Conservation (phyloP, 2,797 vertebrate genomes). For the Chaetodon trifasciatus region DNA sequence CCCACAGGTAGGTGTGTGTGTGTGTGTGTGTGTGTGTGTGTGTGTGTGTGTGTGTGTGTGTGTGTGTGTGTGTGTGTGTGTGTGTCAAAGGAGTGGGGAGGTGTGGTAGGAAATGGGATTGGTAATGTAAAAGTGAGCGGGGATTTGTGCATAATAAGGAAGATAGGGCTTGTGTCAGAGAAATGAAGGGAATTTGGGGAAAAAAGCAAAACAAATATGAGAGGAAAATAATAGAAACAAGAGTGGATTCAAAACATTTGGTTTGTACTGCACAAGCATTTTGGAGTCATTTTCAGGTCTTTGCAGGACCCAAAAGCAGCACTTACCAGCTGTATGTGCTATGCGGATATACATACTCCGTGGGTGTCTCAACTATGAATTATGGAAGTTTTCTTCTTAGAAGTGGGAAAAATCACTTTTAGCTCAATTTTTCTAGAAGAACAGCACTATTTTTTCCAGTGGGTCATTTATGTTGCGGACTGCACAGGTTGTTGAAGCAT, state of each 20-base stretch:
- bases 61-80: neutral
- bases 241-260: constrained; percentile 8
- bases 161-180: constrained; percentile 22
- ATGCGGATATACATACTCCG: neutral
- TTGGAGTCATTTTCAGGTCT: constrained; percentile 8
- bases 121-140: constrained; percentile 18
- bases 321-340: neutral
- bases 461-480: neutral
- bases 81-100: constrained; percentile 7
- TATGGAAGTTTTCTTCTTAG: neutral
- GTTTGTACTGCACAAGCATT: neutral
- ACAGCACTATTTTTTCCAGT: neutral
- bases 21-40: neutral
- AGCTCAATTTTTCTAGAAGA: neutral
- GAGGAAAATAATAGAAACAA: neutral
- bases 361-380: neutral
- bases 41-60: neutral
- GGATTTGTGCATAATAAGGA: constrained; percentile 20
- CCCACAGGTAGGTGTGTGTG: neutral
- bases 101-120: constrained; percentile 25
- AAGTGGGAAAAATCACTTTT: neutral
- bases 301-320: neutral
- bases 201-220: neutral
- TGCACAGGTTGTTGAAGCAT: neutral
- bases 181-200: neutral